A percentile compares a stretch with the other conserved stretches of the same genome.
phyloP scores from a whole-genome alignment of 30 jellyfish, hydroid and myxozoan genomes.

The Sanderia malayensis region DNA sequence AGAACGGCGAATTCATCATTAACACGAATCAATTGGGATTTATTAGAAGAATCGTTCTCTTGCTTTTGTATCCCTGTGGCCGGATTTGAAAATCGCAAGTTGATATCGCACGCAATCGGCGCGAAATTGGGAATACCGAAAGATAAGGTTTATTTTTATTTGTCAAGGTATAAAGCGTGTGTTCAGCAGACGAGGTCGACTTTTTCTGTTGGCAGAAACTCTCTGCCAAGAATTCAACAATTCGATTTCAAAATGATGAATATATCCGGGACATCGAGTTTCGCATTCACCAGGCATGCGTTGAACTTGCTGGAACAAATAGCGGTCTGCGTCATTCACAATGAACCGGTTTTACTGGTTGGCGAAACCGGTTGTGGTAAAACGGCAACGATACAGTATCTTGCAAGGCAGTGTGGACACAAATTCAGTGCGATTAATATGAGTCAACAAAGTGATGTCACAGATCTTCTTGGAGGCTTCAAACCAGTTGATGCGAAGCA shows the following conservation, averaged over 20 bases:
- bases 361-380: conserved; percentile 99
- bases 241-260: background rate
- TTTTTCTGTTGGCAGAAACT: conserved; percentile 67
- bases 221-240: conserved; percentile 27
- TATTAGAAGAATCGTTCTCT: conserved; percentile 75
- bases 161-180: conserved; percentile 53
- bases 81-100: conserved; percentile 27
- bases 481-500: conserved; percentile 80
- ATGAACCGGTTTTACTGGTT: conserved; percentile 88
- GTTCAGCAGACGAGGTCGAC: conserved; percentile 44
- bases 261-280: conserved; percentile 14
- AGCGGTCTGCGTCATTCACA: conserved; percentile 67
- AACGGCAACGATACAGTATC: conserved; percentile 88
- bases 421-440: conserved; percentile 76
- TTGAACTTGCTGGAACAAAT: conserved; percentile 67
- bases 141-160: conserved; percentile 66
- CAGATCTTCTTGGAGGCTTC: conserved; percentile 97
- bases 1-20: conserved; percentile 17
- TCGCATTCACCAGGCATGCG: conserved; percentile 81
- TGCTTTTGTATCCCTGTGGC: conserved; percentile 83
- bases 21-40: conserved; percentile 38
- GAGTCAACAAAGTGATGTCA: conserved; percentile 96
- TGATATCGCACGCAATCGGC: conserved; percentile 71
- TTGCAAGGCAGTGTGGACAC: conserved; percentile 90
- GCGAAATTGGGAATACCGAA: conserved; percentile 74